Percentiles rank a stretch among this genome's conserved stretches.
Evolutionary conservation across 2,797 vertebrate genomes (phyloP).

Genomic region (Gallinago solitaria): DNA sequence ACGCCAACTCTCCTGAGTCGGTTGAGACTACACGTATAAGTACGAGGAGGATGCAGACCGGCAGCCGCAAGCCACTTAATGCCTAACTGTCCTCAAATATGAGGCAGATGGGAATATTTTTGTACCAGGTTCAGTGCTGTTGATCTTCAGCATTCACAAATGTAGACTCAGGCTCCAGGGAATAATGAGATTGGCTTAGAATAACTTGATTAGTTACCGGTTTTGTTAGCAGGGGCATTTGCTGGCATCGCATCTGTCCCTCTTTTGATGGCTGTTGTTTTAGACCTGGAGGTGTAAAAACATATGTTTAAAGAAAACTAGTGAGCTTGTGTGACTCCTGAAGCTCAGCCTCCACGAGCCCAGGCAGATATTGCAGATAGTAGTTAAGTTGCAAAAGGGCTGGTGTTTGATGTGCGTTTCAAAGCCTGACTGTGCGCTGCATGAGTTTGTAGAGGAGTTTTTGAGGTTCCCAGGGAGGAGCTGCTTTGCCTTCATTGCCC

Average conservation of each 20-base stretch:
- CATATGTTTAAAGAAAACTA: accelerated
- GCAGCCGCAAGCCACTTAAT: background rate
- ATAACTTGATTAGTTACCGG: background rate
- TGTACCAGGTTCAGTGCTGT: background rate
- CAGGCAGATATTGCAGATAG: accelerated
- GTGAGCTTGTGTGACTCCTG: background rate
- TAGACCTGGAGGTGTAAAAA: background rate
- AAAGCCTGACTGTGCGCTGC: accelerated
- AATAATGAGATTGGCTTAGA: background rate
- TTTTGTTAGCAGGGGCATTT: background rate
- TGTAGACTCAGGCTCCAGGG: background rate
- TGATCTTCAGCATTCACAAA: background rate
- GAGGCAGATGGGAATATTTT: background rate
- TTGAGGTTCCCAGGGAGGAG: background rate
- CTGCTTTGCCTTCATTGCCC: accelerated
- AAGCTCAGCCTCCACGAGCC: background rate
- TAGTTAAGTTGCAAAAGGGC: background rate
- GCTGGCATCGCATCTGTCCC: background rate
- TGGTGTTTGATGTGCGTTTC: background rate
- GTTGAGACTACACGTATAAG: accelerated
- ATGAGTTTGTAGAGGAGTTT: background rate
- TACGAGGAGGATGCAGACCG: background rate
- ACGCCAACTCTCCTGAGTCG: background rate
- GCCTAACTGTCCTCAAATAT: background rate
- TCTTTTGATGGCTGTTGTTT: background rate